These are phyloP conservation scores for Drosophila simulans DNA, from an alignment of 1,140 invertebrate species.

Conservation along the genomic window DNA sequence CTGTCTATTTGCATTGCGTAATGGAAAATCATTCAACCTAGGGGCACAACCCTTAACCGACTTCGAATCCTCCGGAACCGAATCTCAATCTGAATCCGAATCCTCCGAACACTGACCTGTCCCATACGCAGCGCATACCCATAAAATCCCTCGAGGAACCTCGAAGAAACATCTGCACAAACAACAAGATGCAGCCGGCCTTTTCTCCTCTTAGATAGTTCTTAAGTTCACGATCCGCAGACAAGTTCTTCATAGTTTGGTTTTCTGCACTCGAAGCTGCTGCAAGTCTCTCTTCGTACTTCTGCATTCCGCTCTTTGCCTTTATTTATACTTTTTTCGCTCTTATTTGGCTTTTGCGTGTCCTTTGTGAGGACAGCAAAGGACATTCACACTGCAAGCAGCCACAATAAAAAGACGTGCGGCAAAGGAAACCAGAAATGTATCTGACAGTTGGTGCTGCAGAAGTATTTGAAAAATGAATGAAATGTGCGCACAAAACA, in stretches of 20 bases:
- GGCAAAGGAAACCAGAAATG: constrained; percentile 54
- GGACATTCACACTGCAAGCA: constrained; percentile 69
- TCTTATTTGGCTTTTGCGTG: constrained; percentile 46
- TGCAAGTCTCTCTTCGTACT: constrained; percentile 11
- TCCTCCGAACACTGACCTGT: constrained; percentile 69
- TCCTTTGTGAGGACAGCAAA: constrained; percentile 74
- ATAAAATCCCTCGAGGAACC: constrained; percentile 39
- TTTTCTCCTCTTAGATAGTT: constrained; percentile 12
- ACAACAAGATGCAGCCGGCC: constrained; percentile 56
- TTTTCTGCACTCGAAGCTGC: constrained; percentile 7
- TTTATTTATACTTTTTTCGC: constrained; percentile 1
- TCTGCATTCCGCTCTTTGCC: constrained; percentile 9
- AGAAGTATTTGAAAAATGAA: constrained; percentile 76
- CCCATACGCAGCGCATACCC: constrained; percentile 22
- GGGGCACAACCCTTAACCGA: constrained; percentile 21
- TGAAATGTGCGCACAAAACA: constrained; percentile 37
- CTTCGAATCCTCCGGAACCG: neutral
- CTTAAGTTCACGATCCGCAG: constrained; percentile 11
- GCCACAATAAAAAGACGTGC: constrained; percentile 40
- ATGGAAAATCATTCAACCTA: constrained; percentile 55
- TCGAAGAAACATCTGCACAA: constrained; percentile 68
- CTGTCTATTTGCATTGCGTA: constrained; percentile 76
- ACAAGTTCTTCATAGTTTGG: constrained; percentile 8
- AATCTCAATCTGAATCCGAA: neutral
- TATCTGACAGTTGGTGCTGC: constrained; percentile 72